Evolutionary conservation across 1,140 invertebrate species (phyloP), one percentile per base, ranked within the genome.

Genomic region (Leptestheria dahalacensis): DNA sequence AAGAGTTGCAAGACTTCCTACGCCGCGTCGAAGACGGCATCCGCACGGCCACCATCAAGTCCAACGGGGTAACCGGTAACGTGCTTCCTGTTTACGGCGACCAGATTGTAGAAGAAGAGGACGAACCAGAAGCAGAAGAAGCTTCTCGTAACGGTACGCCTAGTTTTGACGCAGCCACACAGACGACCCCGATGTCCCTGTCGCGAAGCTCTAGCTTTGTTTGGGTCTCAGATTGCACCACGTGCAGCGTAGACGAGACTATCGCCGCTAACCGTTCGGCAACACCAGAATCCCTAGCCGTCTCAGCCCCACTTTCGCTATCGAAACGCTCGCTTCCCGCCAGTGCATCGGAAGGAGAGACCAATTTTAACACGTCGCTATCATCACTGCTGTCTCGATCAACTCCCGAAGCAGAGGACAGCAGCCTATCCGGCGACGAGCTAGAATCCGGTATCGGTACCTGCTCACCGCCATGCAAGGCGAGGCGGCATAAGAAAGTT

Each of bases 191-290:
- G 21, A 41, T 57, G 21, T 48, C 53, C 12, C 41, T 62, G 28
- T 62, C 61, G 48, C 53, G 61, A 46, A 57, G 54, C 18, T 62
- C 61, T 26, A 62, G 61, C 33, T 60, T 60, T 41, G 48, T 60
- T 1, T 60, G 58, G 58, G 49, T 60, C 58, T 60, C 58, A 18
- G 58, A 55, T 20, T 55, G 53, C 53, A 29, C 26, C n/a, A n/a
- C n/a, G n/a, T 25, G 53, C 53, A 55, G 53, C 53, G 53, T n/a
- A n/a, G n/a, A n/a, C n/a, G n/a, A n/a, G n/a, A n/a, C n/a, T n/a
- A n/a, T n/a, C n/a, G n/a, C n/a, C n/a, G n/a, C n/a, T n/a, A n/a
- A n/a, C n/a, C n/a, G n/a, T n/a, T n/a, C n/a, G n/a, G n/a, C n/a
- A n/a, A n/a, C n/a, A n/a, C n/a, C n/a, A n/a, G n/a, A n/a, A n/a